These are phyloP conservation scores for Carassius carassius DNA, from an alignment of 2,113 vertebrate species.

Conservation along the genomic window DNA sequence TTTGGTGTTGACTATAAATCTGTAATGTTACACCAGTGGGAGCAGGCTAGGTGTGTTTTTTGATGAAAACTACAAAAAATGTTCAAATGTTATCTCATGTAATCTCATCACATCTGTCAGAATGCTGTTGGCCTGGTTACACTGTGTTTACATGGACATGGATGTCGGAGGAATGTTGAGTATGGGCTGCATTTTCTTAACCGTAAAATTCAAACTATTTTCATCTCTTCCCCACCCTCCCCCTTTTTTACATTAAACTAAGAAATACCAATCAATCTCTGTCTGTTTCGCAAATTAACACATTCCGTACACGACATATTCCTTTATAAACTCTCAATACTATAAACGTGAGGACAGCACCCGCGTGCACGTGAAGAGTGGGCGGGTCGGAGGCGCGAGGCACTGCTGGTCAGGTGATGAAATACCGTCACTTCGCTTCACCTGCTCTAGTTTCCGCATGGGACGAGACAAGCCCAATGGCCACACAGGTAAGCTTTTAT, in stretches of 20 bases:
- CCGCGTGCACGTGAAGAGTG: background rate
- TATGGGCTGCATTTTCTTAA: background rate
- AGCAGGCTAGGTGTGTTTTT: background rate
- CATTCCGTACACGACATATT: background rate
- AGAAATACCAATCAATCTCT: background rate
- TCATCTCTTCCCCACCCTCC: no score
- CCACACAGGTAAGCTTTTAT: slow-evolving; percentile 44
- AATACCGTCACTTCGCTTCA: slow-evolving; percentile 38
- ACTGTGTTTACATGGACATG: background rate
- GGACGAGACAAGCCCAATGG: slow-evolving; percentile 48
- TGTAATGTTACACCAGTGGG: background rate
- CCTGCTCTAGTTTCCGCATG: slow-evolving; percentile 38
- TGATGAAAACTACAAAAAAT: slow-evolving; percentile 3
- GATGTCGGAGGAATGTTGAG: slow-evolving; percentile 23
- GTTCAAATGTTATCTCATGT: background rate
- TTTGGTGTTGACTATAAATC: slow-evolving; percentile 5
- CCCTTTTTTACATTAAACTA: background rate
- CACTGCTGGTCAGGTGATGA: slow-evolving; percentile 40
- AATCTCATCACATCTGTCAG: slow-evolving; percentile 1
- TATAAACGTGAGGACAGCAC: background rate
- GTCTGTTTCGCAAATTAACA: background rate
- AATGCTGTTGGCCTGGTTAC: slow-evolving; percentile 44
- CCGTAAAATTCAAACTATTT: background rate
- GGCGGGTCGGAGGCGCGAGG: slow-evolving; percentile 44
- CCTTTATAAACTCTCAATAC: background rate